phyloP scores from a whole-genome alignment of 2,888 invertebrate species.

The Caenorhabditis sinica region DNA sequence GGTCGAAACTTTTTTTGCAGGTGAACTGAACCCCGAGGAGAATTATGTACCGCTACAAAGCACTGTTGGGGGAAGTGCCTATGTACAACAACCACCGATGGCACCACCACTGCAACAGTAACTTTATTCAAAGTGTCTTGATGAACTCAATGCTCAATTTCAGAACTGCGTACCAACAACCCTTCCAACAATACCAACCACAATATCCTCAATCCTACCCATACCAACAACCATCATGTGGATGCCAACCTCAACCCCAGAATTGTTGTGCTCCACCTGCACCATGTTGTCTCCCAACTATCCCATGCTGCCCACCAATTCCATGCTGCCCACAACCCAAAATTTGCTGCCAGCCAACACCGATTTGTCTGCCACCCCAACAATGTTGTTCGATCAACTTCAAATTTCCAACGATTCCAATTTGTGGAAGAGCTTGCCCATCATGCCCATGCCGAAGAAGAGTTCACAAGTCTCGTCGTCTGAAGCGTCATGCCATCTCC shows the following conservation, averaged over 20 bases:
- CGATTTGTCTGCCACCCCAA: slow-evolving; percentile 48
- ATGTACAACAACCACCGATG: slow-evolving; percentile 21
- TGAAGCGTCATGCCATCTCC: slow-evolving; percentile 51
- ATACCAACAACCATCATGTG: slow-evolving; percentile 35
- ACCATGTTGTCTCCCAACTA: slow-evolving; percentile 54
- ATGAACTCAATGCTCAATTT: too few species aligned
- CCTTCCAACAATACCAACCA: slow-evolving; percentile 60
- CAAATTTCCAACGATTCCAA: slow-evolving; percentile 56
- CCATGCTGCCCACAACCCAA: slow-evolving; percentile 66
- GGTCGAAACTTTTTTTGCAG: slow-evolving; percentile 68
- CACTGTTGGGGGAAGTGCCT: slow-evolving; percentile 34
- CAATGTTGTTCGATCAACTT: slow-evolving; percentile 55
- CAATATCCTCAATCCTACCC: slow-evolving; percentile 57
- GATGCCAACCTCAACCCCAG: slow-evolving; percentile 55
- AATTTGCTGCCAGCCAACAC: slow-evolving; percentile 62
- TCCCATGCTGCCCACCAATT: slow-evolving; percentile 62
- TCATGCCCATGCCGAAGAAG: slow-evolving; percentile 60
- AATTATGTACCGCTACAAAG: slow-evolving; percentile 33
- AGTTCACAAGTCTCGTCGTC: slow-evolving; percentile 39
- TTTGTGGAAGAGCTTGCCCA: slow-evolving; percentile 62
- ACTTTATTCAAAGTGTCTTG: not conserved
- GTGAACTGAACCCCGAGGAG: slow-evolving; percentile 15
- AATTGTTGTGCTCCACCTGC: slow-evolving; percentile 52
- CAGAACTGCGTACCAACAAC: slow-evolving; percentile 54
- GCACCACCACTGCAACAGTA: slow-evolving; percentile 23